phyloP scores from a whole-genome alignment of 2,888 invertebrate species.

The Hypselothyrea guttata region DNA sequence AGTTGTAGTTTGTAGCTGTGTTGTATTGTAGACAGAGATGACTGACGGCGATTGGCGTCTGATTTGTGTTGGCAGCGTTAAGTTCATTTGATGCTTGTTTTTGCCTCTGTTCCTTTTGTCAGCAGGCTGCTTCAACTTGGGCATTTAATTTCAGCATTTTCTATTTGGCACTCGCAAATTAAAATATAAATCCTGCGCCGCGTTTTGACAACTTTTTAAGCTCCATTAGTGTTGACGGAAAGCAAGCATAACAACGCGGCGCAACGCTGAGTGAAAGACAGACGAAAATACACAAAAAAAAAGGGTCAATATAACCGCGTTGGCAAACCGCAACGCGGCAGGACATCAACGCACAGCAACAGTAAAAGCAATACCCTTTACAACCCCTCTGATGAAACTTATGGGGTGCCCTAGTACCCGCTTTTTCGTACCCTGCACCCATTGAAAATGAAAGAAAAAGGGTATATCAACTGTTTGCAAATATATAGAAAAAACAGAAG shows the following conservation, averaged over 20 bases:
- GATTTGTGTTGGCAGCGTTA: conserved; percentile 58
- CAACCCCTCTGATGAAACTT: conserved; percentile 26
- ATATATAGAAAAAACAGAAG: no score
- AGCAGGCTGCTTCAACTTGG: no score
- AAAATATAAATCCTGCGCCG: conserved; percentile 68
- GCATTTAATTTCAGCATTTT: conserved; percentile 49
- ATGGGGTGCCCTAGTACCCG: no score
- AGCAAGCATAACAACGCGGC: conserved; percentile 56
- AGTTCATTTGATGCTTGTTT: conserved; percentile 57
- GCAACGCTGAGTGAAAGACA: conserved; percentile 12
- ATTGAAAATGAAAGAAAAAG: no score
- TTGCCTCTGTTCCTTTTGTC: not conserved
- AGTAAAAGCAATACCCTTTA: not conserved
- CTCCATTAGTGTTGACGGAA: conserved; percentile 71
- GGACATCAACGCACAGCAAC: conserved; percentile 46
- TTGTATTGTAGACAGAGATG: no score
- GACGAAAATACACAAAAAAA: conserved; percentile 23
- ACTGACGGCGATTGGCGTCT: conserved; percentile 65
- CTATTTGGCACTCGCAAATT: conserved; percentile 70
- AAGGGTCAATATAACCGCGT: conserved; percentile 71
- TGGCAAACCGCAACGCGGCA: conserved; percentile 62
- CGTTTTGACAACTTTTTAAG: conserved; percentile 74
- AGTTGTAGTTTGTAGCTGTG: not conserved
- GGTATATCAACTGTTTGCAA: no score
- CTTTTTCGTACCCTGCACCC: no score